A percentile compares a stretch with the other conserved stretches of the same genome.
Evolutionary conservation across 2,888 invertebrate species (phyloP).

Genomic region (Parochlus steinenii): DNA sequence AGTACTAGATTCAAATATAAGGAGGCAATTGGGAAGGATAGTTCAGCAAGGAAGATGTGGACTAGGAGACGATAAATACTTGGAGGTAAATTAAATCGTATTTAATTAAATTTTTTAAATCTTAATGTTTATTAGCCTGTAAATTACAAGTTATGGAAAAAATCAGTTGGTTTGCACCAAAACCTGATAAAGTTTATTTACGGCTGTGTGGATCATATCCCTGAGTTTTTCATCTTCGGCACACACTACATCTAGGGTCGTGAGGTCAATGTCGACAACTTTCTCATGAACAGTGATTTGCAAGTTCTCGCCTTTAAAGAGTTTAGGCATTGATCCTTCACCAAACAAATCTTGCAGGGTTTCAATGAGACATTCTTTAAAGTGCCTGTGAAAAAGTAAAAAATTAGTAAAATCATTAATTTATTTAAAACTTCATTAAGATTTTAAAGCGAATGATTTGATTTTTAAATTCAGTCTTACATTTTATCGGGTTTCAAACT

Average conservation of each 20-base stretch:
- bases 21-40: slow-evolving; percentile 52
- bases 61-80: slow-evolving; percentile 52
- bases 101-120: no score
- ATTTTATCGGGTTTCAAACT: no score
- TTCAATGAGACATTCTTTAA: slow-evolving; percentile 47
- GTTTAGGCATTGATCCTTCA: slow-evolving; percentile 80
- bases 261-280: slow-evolving; percentile 69
- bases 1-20: slow-evolving; percentile 45
- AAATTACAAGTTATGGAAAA: no score
- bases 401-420: no score
- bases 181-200: slow-evolving; percentile 69
- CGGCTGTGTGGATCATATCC: slow-evolving; percentile 71
- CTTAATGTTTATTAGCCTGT: no score
- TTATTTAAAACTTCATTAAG: no score
- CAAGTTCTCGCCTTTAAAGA: slow-evolving; percentile 79
- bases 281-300: slow-evolving; percentile 73
- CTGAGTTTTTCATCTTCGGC: slow-evolving; percentile 64
- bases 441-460: no score
- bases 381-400: slow-evolving; percentile 79
- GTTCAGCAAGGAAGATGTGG: slow-evolving; percentile 57
- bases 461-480: no score
- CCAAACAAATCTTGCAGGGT: slow-evolving; percentile 79
- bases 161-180: slow-evolving; percentile 34
- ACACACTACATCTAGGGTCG: slow-evolving; percentile 65
- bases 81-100: slow-evolving; percentile 47